Conservation (phyloP, 2,888 invertebrate species). For the Cantharis rufa region DNA sequence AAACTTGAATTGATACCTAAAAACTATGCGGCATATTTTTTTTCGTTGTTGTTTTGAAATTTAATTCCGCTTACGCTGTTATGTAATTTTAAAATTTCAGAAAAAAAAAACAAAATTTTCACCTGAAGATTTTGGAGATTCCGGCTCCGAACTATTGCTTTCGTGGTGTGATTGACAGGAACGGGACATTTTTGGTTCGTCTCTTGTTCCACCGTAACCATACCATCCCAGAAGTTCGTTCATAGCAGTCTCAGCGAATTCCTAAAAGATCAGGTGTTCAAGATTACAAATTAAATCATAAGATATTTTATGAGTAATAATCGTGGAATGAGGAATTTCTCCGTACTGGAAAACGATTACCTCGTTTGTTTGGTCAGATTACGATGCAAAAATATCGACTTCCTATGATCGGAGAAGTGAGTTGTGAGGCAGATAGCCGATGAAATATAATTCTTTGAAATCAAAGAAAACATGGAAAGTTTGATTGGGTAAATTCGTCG, state of each 20-base stretch:
- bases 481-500: no score
- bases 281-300: not conserved
- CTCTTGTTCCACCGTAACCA: constrained; percentile 77
- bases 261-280: constrained; percentile 60
- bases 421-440: no score
- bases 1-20: not conserved
- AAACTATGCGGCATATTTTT: not conserved
- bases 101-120: constrained; percentile 7
- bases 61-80: not conserved
- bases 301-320: not conserved
- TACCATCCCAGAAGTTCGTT: constrained; percentile 91
- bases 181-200: constrained; percentile 51
- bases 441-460: no score
- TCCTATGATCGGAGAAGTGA: no score
- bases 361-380: not conserved
- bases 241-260: constrained; percentile 91
- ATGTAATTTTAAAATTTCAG: not conserved
- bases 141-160: constrained; percentile 56
- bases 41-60: not conserved
- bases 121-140: constrained; percentile 52
- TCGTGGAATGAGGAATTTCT: not conserved
- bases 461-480: no score
- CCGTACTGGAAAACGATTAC: not conserved
- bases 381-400: not conserved
- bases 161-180: constrained; percentile 56